Base-by-base conservation (phyloP, 1,140 invertebrate species). In the Nomia melanderi region DNA sequence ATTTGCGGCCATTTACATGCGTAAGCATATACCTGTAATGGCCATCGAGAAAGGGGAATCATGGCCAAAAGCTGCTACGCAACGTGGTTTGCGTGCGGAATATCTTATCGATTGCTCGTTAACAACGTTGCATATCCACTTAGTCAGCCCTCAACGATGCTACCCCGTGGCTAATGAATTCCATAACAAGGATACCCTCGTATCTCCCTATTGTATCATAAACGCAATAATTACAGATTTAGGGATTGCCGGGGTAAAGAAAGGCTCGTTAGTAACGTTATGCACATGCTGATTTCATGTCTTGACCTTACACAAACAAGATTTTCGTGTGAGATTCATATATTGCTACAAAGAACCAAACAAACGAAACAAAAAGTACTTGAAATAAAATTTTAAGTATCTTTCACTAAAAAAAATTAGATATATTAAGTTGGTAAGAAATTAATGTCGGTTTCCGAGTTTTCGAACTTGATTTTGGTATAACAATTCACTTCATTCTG, bases 51-150 rank as follows among this genome's bases (percentile, higher is more conserved):
- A 41, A 27, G n/a, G 25, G 20, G 54, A 70, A 77, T 60, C 41
- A 11, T 36, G 66, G 66, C 74, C 44, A 53, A 60, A 76, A 77
- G 29, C 14, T 41, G 27, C 2, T 27, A 36, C 14, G 23, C 53
- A 57, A 57, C 5, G 27, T 5, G 27, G 33, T 27, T 71, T 14
- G 54, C 56, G 27, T 47, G 44, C 17, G 5, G 31, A 62, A 54
- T 71, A 77, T 66, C 54, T 77, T 81, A 77, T 57, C 73, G 47
- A 63, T 54, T 27, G 56, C 50, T 80, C 54, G 44, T 25, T 57
- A 77, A 67, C 62, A 33, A 67, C 17, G 8, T 72, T 60, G 60
- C 78, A 25, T 44, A 65, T 69, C 31, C 59, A 59, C 23, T 25
- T 12, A 41, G 27, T 9, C 65, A 53, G 57, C 80, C 80, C 80